Conservation (phyloP, 2,113 vertebrate genomes). For the Macaca mulatta region DNA sequence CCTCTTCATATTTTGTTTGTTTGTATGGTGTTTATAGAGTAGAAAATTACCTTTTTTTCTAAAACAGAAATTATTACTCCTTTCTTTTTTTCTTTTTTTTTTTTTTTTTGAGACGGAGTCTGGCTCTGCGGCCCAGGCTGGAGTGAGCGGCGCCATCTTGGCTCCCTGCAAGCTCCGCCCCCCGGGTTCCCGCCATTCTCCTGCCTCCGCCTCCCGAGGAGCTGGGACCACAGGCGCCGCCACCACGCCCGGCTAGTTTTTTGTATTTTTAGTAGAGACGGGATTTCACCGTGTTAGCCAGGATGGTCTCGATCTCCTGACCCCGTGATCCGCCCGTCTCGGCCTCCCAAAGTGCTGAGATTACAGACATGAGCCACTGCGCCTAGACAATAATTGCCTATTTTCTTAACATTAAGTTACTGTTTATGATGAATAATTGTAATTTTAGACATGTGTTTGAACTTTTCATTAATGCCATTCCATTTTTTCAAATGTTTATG, state of each 20-base stretch:
- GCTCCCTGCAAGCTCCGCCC: too few species aligned
- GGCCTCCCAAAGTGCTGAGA: too few species aligned
- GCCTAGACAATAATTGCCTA: not conserved
- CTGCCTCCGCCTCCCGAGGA: too few species aligned
- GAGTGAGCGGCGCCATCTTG: too few species aligned
- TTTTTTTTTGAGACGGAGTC: too few species aligned
- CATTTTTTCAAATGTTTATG: not conserved
- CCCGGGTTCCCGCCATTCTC: too few species aligned
- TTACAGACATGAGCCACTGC: too few species aligned
- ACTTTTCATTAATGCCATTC: not conserved
- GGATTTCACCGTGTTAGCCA: too few species aligned
- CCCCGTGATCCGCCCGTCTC: rapidly evolving
- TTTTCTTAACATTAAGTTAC: not conserved
- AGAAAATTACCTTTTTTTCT: not conserved
- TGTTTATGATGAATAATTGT: not conserved
- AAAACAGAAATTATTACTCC: not conserved
- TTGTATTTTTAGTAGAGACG: too few species aligned
- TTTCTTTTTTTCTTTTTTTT: too few species aligned
- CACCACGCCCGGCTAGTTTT: rapidly evolving
- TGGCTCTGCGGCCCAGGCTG: rapidly evolving
- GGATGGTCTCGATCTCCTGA: too few species aligned
- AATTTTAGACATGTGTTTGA: not conserved
- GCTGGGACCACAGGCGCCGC: too few species aligned
- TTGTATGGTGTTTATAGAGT: not conserved
- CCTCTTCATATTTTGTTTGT: not conserved